Evolutionary conservation across 2,113 vertebrate genomes (phyloP), one percentile per base, ranked within the genome.

Genomic region (Pteronura brasiliensis): DNA sequence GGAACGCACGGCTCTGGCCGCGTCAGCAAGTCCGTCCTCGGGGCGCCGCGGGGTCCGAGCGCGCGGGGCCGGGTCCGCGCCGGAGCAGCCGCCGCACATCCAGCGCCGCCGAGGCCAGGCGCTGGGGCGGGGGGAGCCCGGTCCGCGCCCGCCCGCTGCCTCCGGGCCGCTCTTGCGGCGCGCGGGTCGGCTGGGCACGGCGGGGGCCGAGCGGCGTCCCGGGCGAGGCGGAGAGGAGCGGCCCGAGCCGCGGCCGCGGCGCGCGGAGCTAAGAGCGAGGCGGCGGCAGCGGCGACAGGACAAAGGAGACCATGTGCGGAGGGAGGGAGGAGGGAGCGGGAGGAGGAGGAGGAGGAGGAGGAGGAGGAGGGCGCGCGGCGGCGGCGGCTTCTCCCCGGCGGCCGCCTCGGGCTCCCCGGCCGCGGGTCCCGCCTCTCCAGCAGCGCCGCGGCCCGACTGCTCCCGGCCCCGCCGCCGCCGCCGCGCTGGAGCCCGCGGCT

Each of bases 351-450:
- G 49, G 49, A 49, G 47, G 47, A 49, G 47, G 49, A 49, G 49
- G 49, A 52, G 49, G 49, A 49, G 49, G 49, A 15, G 49, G 14
- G 49, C 49, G 49, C 49, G 49, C 49, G 49, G 95, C 71, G 81
- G 90, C 76, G 55, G 92, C 93, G 36, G 95, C 86, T 88, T 49
- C 96, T 98, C 96, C 96, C 90, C 47, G 91, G 97, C 93, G 93
- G 91, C 94, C 21, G 96, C 97, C 96, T 47, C 11, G 42, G 96
- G 96, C 97, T 94, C 93, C 90, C 85, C 42, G 72, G 49, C 87
- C 39, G 96, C 93, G 71, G 92, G 88, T 79, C 88, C 96, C 69
- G 93, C 98, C 94, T 74, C 59, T 49, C 83, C 95, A 59, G 90
- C 96, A 44, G 94, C 74, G 87, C 92, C 57, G 55, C 83, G 55